These are phyloP conservation scores for Paramuricea clavata DNA, from an alignment of 92 coral and sea anemone species.

Conservation along the genomic window DNA sequence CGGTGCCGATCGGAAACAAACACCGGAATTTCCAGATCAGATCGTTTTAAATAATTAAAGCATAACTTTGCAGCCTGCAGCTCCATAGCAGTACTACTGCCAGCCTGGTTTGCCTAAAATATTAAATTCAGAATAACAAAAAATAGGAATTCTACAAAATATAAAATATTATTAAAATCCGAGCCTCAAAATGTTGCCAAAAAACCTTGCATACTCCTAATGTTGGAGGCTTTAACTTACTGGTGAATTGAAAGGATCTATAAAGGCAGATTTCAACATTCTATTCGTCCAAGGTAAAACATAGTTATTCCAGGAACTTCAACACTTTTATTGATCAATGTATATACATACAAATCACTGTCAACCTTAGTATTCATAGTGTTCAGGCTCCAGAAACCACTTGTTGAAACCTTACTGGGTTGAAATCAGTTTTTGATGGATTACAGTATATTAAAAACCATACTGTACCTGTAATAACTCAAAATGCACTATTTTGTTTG, in stretches of 20 bases:
- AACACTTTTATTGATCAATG: no score
- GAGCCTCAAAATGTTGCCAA: background rate
- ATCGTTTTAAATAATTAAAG: constrained; percentile 29
- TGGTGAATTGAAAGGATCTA: background rate
- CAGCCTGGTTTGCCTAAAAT: constrained; percentile 42
- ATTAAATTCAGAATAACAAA: background rate
- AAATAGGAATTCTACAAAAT: background rate
- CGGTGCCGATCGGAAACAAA: constrained; percentile 59
- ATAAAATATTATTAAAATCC: background rate
- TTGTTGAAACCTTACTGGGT: background rate
- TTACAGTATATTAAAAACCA: background rate
- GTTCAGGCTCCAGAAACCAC: background rate
- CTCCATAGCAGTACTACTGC: constrained; percentile 41
- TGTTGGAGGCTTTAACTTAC: background rate
- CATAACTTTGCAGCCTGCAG: constrained; percentile 60
- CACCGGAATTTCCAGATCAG: constrained; percentile 42
- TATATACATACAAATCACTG: no score
- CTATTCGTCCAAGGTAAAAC: no score
- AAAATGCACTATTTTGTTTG: constrained; percentile 25
- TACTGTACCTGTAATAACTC: constrained; percentile 34
- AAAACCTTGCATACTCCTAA: no score
- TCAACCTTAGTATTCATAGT: background rate
- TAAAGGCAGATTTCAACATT: no score
- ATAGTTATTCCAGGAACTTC: no score
- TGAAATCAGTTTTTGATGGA: no score